Base-by-base conservation (phyloP, 2,797 vertebrate genomes). In the Pantherophis alleghaniensis region DNA sequence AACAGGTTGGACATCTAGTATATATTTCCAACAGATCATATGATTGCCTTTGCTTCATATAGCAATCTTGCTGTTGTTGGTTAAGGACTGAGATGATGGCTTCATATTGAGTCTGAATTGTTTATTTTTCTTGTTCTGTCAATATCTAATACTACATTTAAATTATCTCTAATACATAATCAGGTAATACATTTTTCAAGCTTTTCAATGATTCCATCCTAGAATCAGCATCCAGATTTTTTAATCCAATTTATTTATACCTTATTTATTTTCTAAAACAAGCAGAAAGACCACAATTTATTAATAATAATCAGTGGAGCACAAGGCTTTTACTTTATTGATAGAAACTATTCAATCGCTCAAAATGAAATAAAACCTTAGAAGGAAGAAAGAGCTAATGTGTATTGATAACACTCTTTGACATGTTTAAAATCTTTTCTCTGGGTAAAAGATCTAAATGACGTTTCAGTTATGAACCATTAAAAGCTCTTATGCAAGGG, bases 311-410 rank as follows among this genome's bases (percentile, higher is more conserved):
- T 88, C 51, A 88, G 93, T 92, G 95, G 87, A 94, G 66, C 86
- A 93, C 93, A 96, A 96, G 88, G 90, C 93, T 95, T 94, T 95
- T 91, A 92, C 79, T 86, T 83, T 94, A 95, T 92, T 95, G 95
- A 96, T 94, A 96, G 88, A 96, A 96, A 96, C 96, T 96, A 93
- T 95, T 96, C 97, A 95, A 69, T 89, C 94, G 93, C 32, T 92
- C 95, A 96, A 97, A 97, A 96, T 95, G 96, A 97, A 97, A 97
- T 95, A 66, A 95, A 96, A 94, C 57, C 96, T 74, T 13, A 32
- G 93, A 94, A 96, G 90, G 96, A 94, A 5, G 94, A 91, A 96
- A 89, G 20, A 93, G 55, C 90, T 91, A 51, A 94, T 95, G 93
- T 1, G 20, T 5, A 56, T 57, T 90, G 53, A 47, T 94, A 92